Percentiles rank a stretch among this genome's conserved stretches.
These are phyloP conservation scores for Drosophila lacertosa DNA, from an alignment of 1,140 invertebrate species.

Conservation along the genomic window DNA sequence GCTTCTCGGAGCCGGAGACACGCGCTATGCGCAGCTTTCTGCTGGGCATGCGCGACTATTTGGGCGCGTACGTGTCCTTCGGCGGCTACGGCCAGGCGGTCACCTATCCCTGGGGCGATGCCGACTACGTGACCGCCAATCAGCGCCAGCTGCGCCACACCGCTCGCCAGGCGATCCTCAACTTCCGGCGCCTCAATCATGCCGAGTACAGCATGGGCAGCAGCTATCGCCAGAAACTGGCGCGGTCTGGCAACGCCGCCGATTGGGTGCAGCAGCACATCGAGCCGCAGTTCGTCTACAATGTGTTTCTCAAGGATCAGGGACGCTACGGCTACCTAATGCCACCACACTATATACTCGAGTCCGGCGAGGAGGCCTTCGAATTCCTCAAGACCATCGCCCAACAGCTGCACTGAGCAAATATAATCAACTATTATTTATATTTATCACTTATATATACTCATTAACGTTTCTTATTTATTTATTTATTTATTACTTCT, in stretches of 20 bases:
- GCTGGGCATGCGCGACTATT: slow-evolving; percentile 71
- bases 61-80: slow-evolving; percentile 88
- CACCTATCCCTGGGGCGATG: slow-evolving; percentile 80
- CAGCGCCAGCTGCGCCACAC: slow-evolving; percentile 55
- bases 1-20: slow-evolving; percentile 95
- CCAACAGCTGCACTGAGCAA: slow-evolving; percentile 65
- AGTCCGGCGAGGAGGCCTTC: slow-evolving; percentile 92
- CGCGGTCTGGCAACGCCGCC: slow-evolving; percentile 86
- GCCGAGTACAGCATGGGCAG: slow-evolving; percentile 76
- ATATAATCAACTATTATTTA: not conserved
- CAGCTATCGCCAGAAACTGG: slow-evolving; percentile 73
- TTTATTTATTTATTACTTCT: slow-evolving; percentile 6
- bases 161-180: slow-evolving; percentile 61
- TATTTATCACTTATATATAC: slow-evolving; percentile 11
- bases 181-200: slow-evolving; percentile 66
- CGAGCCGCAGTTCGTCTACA: slow-evolving; percentile 89
- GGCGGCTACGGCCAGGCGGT: slow-evolving; percentile 92
- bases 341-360: slow-evolving; percentile 89
- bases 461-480: slow-evolving; percentile 2
- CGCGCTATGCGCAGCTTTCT: slow-evolving; percentile 88
- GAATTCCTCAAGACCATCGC: slow-evolving; percentile 90
- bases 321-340: slow-evolving; percentile 91
- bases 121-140: slow-evolving; percentile 71
- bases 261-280: slow-evolving; percentile 89
- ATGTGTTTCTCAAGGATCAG: slow-evolving; percentile 92